phyloP scores from a whole-genome alignment of 2,888 invertebrate species.

The Neria commutata region DNA sequence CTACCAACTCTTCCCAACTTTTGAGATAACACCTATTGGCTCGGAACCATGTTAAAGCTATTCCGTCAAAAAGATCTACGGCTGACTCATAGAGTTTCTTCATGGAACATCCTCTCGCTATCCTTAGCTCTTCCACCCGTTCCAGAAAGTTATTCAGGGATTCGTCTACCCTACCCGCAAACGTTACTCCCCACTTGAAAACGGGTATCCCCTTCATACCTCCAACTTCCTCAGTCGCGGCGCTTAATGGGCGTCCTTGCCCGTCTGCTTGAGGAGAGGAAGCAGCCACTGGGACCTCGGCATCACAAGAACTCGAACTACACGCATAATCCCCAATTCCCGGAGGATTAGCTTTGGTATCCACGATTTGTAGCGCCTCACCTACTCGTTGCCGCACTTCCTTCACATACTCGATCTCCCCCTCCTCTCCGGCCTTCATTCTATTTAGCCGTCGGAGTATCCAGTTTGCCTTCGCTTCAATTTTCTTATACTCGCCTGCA shows the following conservation, averaged over 20 bases:
- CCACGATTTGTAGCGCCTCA: neutral
- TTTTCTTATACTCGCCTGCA: constrained; percentile 14
- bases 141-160: neutral
- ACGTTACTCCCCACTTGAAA: neutral
- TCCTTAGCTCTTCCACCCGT: neutral
- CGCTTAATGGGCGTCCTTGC: too few relatives aligned
- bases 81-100: neutral
- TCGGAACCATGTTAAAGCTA: neutral
- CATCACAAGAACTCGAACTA: too few relatives aligned
- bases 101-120: neutral
- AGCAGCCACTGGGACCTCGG: too few relatives aligned
- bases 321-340: too few relatives aligned
- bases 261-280: too few relatives aligned
- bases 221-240: neutral
- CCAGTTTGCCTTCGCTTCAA: constrained; percentile 15
- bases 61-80: neutral
- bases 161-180: neutral
- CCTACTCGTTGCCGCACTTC: neutral
- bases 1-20: constrained; percentile 1
- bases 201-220: neutral
- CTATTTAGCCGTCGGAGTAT: constrained; percentile 1
- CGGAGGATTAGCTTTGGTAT: too few relatives aligned
- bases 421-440: neutral
- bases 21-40: neutral
- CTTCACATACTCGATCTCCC: neutral